Percentiles rank a stretch among this genome's conserved stretches.
Conservation (phyloP, 2,113 vertebrate genomes). For the Pristiophorus japonicus region DNA sequence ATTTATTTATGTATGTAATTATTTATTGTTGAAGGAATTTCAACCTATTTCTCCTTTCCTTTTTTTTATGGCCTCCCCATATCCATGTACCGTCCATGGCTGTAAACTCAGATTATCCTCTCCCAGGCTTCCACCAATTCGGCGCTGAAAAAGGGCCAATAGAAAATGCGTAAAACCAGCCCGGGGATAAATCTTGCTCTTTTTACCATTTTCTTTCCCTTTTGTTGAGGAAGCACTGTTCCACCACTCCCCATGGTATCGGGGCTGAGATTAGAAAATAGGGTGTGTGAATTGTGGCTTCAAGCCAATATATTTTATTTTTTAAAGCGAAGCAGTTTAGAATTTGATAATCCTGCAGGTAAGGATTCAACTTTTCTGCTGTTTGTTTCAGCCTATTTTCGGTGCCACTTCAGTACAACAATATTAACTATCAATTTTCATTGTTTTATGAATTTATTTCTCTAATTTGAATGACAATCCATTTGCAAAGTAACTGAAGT, state of each 20-base stretch:
- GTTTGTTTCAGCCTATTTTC: neutral
- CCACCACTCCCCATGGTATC: neutral
- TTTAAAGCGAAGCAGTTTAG: neutral
- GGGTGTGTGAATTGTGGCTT: neutral
- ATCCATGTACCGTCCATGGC: neutral
- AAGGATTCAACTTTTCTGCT: neutral
- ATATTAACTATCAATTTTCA: neutral
- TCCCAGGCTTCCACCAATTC: neutral
- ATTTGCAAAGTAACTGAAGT: neutral
- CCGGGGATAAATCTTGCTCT: neutral
- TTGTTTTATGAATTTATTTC: neutral
- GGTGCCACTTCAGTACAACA: neutral
- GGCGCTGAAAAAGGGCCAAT: neutral
- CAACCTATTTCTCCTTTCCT: neutral
- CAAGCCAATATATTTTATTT: neutral
- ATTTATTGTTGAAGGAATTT: neutral
- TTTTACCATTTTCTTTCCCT: neutral
- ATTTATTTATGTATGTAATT: conserved; percentile 15
- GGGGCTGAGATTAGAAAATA: neutral
- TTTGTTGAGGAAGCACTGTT: neutral
- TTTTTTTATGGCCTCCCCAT: neutral
- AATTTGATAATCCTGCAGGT: neutral
- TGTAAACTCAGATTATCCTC: neutral
- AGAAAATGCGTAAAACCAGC: neutral
- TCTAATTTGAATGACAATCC: neutral